These are phyloP conservation scores for Scylla paramamosain DNA, from an alignment of 1,140 invertebrate species.

Conservation along the genomic window DNA sequence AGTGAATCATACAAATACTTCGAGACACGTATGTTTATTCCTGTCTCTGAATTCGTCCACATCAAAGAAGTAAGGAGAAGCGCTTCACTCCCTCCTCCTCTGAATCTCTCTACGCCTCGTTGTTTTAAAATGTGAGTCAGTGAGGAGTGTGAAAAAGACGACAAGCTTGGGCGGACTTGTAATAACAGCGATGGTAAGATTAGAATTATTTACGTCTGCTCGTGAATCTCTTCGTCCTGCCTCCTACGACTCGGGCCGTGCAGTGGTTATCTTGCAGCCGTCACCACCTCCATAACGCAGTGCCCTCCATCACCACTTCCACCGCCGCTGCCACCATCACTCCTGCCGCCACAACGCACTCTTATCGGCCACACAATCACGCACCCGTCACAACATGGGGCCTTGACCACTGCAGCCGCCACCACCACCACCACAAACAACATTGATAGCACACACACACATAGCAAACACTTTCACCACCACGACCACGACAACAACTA, in stretches of 20 bases:
- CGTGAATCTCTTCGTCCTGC: neutral
- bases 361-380: neutral
- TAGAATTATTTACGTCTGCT: neutral
- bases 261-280: neutral
- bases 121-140: neutral
- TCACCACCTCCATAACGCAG: constrained; percentile 9
- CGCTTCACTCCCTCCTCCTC: neutral
- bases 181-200: neutral
- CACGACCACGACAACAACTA: neutral
- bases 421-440: neutral
- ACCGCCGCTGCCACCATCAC: neutral
- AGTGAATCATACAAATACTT: too few relatives aligned
- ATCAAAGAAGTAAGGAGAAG: neutral
- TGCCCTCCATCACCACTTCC: neutral
- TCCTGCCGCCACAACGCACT: neutral
- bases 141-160: neutral
- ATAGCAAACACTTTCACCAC: neutral
- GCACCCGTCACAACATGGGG: too few relatives aligned
- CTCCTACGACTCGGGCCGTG: neutral
- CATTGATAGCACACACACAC: neutral
- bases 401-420: neutral
- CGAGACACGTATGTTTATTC: too few relatives aligned
- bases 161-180: neutral
- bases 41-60: too few relatives aligned
- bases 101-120: neutral